Percentiles rank a stretch among this genome's conserved stretches.
These are phyloP conservation scores for Coelopa frigida DNA, from an alignment of 1,140 invertebrate species.

Conservation along the genomic window DNA sequence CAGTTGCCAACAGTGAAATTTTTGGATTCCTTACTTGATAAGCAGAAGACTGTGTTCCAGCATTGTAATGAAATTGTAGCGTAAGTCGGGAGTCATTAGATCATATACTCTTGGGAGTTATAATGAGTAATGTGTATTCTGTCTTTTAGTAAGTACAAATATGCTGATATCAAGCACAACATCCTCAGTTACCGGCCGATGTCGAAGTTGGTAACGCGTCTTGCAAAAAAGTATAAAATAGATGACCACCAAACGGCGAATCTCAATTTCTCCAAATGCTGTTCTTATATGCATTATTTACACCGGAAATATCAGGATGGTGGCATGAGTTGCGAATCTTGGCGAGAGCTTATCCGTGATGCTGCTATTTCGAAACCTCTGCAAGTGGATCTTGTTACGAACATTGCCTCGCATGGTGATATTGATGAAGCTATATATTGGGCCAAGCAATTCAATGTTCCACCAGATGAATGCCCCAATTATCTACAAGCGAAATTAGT, in stretches of 20 bases:
- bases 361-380: slow-evolving; percentile 46
- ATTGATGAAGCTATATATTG: slow-evolving; percentile 52
- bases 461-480: slow-evolving; percentile 49
- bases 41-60: slow-evolving; percentile 39
- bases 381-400: slow-evolving; percentile 50
- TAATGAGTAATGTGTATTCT: background rate
- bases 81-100: slow-evolving; percentile 32
- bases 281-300: slow-evolving; percentile 57
- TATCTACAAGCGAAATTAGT: slow-evolving; percentile 25
- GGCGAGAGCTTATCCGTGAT: slow-evolving; percentile 58
- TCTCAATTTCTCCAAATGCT: slow-evolving; percentile 52
- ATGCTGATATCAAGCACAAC: slow-evolving; percentile 51
- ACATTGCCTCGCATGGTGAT: slow-evolving; percentile 47
- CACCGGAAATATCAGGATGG: slow-evolving; percentile 54
- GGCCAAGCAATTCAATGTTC: slow-evolving; percentile 51
- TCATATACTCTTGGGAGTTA: background rate
- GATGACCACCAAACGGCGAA: slow-evolving; percentile 52
- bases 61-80: slow-evolving; percentile 42
- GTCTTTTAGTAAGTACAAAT: slow-evolving; percentile 40
- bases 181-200: slow-evolving; percentile 50
- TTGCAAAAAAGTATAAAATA: slow-evolving; percentile 54
- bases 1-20: slow-evolving; percentile 53
- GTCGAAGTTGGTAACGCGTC: slow-evolving; percentile 52
- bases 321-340: slow-evolving; percentile 52
- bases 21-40: slow-evolving; percentile 54